Conservation (phyloP, 2,888 invertebrate species). For the Orthosia cruda region DNA sequence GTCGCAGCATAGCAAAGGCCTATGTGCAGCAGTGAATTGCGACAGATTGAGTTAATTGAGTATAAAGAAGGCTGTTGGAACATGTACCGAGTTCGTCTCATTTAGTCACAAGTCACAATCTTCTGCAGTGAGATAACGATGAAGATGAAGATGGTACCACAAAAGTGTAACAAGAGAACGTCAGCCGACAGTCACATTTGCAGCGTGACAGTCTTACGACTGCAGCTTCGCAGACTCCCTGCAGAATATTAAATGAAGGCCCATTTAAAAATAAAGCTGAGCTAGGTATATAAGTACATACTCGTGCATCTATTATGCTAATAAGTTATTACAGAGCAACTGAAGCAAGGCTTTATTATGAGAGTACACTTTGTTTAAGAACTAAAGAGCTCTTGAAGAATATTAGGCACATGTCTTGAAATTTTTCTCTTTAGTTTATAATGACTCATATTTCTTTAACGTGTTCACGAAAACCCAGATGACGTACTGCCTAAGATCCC, state of each 20-base stretch:
- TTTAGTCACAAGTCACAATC: not conserved
- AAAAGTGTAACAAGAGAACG: too few relatives aligned
- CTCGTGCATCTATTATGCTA: conserved; percentile 13
- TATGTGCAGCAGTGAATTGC: too few relatives aligned
- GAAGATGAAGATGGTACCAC: too few relatives aligned
- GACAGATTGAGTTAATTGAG: too few relatives aligned
- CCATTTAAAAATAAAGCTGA: conserved; percentile 24
- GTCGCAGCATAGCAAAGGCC: too few relatives aligned
- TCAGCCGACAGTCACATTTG: not conserved
- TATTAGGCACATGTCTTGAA: conserved; percentile 13
- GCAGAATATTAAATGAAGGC: conserved; percentile 11
- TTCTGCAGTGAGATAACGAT: not conserved
- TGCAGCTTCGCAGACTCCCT: not conserved
- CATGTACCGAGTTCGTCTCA: not conserved
- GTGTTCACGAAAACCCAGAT: too few relatives aligned
- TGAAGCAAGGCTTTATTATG: conserved; percentile 37
- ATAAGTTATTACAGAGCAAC: conserved; percentile 43
- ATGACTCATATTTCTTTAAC: not conserved
- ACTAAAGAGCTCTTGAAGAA: conserved; percentile 25
- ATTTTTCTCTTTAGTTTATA: conserved; percentile 22
- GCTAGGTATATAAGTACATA: conserved; percentile 19
- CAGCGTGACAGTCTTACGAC: not conserved
- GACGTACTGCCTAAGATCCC: too few relatives aligned
- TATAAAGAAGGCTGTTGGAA: not conserved
- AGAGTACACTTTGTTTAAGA: conserved; percentile 32